A percentile compares a stretch with the other conserved stretches of the same genome.
Conservation (phyloP, 1,140 invertebrate genomes). For the Heterodera schachtii region DNA sequence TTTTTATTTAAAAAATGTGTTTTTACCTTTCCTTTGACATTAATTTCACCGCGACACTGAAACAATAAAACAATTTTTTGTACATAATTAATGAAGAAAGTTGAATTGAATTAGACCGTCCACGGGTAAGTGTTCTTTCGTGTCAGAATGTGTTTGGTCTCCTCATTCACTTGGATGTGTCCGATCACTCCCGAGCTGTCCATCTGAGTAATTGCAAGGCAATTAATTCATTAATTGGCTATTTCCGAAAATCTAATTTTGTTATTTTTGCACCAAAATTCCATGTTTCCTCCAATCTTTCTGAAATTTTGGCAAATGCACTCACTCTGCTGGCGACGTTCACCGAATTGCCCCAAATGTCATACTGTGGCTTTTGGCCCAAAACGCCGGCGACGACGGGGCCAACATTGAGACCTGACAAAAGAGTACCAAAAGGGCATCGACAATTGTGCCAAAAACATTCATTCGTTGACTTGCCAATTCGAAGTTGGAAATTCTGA, state of each 20-base stretch:
- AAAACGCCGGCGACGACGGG: conserved; percentile 93
- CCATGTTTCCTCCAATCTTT: background rate
- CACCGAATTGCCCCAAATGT: conserved; percentile 97
- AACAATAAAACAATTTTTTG: background rate
- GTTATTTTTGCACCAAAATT: background rate
- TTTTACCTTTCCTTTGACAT: conserved; percentile 34
- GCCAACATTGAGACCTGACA: conserved; percentile 84
- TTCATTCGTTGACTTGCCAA: conserved; percentile 69
- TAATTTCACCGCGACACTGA: conserved; percentile 38
- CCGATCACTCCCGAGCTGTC: conserved; percentile 38
- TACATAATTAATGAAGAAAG: background rate
- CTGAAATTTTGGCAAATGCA: background rate
- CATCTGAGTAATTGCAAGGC: conserved; percentile 13
- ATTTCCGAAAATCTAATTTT: too few species aligned
- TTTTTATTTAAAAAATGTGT: too few species aligned
- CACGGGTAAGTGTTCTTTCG: conserved; percentile 29
- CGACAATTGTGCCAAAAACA: background rate
- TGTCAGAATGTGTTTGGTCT: conserved; percentile 35
- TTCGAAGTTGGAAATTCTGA: conserved; percentile 90
- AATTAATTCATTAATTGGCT: too few species aligned
- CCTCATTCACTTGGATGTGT: conserved; percentile 39
- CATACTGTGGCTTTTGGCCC: conserved; percentile 94
- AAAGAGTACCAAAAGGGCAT: conserved; percentile 21
- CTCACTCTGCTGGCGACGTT: conserved; percentile 91
- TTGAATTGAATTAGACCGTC: background rate